Base-by-base conservation (phyloP, 2,888 invertebrate genomes). In the Chalcis sispes region DNA sequence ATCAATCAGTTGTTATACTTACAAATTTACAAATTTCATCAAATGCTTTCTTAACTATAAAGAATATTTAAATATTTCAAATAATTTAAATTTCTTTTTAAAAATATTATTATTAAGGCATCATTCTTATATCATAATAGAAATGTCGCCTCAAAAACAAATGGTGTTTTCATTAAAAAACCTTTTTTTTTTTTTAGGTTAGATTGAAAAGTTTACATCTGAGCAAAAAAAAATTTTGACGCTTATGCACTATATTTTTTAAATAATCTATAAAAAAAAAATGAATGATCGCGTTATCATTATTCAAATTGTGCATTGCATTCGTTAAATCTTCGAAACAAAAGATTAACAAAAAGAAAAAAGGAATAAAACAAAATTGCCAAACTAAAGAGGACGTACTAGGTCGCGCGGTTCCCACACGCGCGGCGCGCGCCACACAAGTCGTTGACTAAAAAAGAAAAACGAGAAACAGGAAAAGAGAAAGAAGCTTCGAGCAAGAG, bases 391-490 rank as follows among this genome's bases (percentile, higher is more conserved):
- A 59, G 25, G 72, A 59, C 61, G 62, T 69, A 73, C 66, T 73
- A 73, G 66, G 66, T 73, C 74, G 62, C 62, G 67, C 48, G 72
- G 72, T 72, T 72, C 72, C 72, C 72, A 72, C 72, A 72, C 58
- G 40, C 40, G 48, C 23, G 64, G 20, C 18, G 66, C 40, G 54
- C 73, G 64, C 66, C 73, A 73, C 73, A 73, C 66, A 73, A 73
- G 66, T 64, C 42, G 74, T 10, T 10, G 48, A 42, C 15, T 25
- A 58, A 54, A 56, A 67, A 18, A 29, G 18, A 32, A 25, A 20
- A 46, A 40, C 25, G 20, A 32, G 58, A 59, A 36, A 27, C 40
- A 54, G 48, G 8, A 27, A 46, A 46, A 42, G 27, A 27, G 56
- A 52, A 32, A 15, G n/a, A 42, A 46, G 2, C 20, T 25, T 20